Base-by-base conservation (phyloP, 2,888 invertebrate species). In the Xiphydria camelus region DNA sequence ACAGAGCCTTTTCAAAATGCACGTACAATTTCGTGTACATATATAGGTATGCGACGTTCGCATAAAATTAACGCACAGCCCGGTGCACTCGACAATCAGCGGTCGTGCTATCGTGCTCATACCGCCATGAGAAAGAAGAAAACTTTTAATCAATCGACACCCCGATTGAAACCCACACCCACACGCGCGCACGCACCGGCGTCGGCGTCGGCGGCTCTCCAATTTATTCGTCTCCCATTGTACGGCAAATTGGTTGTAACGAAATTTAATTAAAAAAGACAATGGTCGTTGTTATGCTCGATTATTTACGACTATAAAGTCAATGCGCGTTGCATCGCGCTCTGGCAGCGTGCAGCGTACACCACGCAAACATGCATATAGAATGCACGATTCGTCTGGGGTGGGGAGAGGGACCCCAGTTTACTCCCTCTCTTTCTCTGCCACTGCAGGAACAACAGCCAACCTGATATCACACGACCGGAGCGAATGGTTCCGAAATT, bases 261-360 rank as follows among this genome's bases (percentile, higher is more conserved):
- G 53, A 57, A 55, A 44, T 54, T 59, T 60, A 60, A 59, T 60
- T 60, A 60, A 60, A 60, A 59, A 60, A 57, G 60, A 59, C 59
- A 59, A 59, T 57, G 54, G 53, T 35, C 29, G 47, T 29, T 50
- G 58, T 49, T 48, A 45, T 49, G 53, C 41, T 39, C 51, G 49
- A 60, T 60, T 60, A 60, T 55, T 60, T 57, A 60, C 57, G 55
- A 39, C 29, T 29, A 15, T 29, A 29, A 29, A 29, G 29, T 29
- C 29, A 15, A 29, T 29, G 6, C 29, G 9, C 15, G 29, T 29
- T 29, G 29, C 5, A 29, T 9, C 29, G 9, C 15, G 29, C 15
- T 29, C 14, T 4, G 15, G 29, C 29, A 29, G 15, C 29, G 29
- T 12, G 29, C 29, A 29, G 15, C 29, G 29, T 29, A 15, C 15